These are phyloP conservation scores for Dryobotodes eremita DNA, from an alignment of 2,888 invertebrate species.

Conservation along the genomic window DNA sequence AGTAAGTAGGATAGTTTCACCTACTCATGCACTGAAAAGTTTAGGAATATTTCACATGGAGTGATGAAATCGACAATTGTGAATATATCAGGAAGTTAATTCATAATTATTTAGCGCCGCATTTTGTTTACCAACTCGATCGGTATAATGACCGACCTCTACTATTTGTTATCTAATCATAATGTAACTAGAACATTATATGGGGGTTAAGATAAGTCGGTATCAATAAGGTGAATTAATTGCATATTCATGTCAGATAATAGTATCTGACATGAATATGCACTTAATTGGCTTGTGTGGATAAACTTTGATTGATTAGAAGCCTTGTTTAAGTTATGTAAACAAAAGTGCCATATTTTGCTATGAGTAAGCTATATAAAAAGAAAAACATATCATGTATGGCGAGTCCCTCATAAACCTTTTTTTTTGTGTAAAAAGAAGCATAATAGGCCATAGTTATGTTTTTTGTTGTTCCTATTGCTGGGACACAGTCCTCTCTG, in stretches of 20 bases:
- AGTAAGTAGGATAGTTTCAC: neutral
- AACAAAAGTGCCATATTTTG: neutral
- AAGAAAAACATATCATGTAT: neutral
- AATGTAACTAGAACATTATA: slow-evolving; percentile 17
- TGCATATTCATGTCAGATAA: no score
- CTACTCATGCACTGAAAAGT: neutral
- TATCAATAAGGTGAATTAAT: neutral
- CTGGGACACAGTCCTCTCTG: no score
- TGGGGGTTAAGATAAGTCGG: slow-evolving; percentile 9
- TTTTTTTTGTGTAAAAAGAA: neutral
- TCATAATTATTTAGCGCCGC: no score
- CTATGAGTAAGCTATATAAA: neutral
- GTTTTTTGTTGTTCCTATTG: neutral
- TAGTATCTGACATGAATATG: slow-evolving; percentile 8
- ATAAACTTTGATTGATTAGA: slow-evolving; percentile 5
- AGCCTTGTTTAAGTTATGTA: neutral
- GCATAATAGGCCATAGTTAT: neutral
- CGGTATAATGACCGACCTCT: slow-evolving; percentile 28
- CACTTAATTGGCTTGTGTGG: slow-evolving; percentile 5
- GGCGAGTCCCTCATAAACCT: neutral
- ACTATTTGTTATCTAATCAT: slow-evolving; percentile 36
- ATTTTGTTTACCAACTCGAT: slow-evolving; percentile 11
- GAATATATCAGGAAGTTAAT: neutral
- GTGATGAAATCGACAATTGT: neutral
- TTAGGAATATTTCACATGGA: neutral